These are phyloP conservation scores for Drosophila willistoni DNA, from an alignment of 1,140 invertebrate genomes.

Conservation along the genomic window DNA sequence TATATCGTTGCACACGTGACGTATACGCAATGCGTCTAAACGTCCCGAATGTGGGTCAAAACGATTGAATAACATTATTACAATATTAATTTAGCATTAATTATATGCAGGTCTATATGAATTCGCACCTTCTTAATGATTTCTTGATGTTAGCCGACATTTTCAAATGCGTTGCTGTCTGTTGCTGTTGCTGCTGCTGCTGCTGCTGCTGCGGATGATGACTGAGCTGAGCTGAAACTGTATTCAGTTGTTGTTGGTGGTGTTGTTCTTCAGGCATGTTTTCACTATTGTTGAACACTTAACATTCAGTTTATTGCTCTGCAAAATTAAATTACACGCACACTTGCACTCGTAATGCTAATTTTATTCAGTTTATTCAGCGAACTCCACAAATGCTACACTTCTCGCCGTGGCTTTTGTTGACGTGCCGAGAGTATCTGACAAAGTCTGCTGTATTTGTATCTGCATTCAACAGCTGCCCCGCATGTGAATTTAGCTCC, in stretches of 20 bases:
- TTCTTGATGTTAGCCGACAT: slow-evolving; percentile 40
- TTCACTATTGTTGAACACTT: slow-evolving; percentile 41
- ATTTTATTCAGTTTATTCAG: slow-evolving; percentile 4
- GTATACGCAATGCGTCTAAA: slow-evolving; percentile 66
- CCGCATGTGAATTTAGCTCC: slow-evolving; percentile 53
- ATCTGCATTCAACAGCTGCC: slow-evolving; percentile 46
- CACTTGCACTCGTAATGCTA: slow-evolving; percentile 6
- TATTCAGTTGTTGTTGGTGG: slow-evolving; percentile 9
- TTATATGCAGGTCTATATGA: slow-evolving; percentile 11
- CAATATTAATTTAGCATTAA: slow-evolving; percentile 39
- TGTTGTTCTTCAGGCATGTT: slow-evolving; percentile 41
- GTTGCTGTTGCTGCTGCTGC: slow-evolving; percentile 27
- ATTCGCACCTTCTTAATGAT: slow-evolving; percentile 58
- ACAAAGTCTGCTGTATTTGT: slow-evolving; percentile 27
- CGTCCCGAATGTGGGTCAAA: slow-evolving; percentile 60
- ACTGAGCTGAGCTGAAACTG: too few species aligned
- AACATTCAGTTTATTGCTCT: slow-evolving; percentile 17
- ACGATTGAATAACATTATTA: slow-evolving; percentile 24
- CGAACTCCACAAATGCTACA: background rate
- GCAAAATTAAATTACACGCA: slow-evolving; percentile 16
- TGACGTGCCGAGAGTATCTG: slow-evolving; percentile 15
- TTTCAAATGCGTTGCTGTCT: slow-evolving; percentile 4
- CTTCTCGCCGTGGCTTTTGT: background rate
- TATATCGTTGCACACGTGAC: slow-evolving; percentile 44
- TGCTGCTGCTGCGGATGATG: slow-evolving; percentile 36